Evolutionary conservation across 2,797 vertebrate species (phyloP), one percentile per base, ranked within the genome.

Genomic region (Saguinus oedipus): DNA sequence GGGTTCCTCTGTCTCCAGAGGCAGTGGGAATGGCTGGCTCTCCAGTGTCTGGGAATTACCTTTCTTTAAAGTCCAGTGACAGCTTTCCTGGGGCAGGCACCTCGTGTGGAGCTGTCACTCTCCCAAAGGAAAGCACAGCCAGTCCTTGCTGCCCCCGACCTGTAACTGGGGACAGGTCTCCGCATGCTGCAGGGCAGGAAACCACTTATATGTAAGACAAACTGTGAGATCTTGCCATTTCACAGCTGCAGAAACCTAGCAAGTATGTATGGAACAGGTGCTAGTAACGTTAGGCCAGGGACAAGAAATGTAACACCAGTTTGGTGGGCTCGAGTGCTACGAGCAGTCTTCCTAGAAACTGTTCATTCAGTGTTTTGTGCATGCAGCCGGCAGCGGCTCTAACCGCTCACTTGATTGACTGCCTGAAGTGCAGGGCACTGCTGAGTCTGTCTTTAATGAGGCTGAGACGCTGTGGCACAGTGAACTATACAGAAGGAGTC

Each of bases 301-400:
- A n/a, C 8, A 7, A 27, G 59, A 22, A 88, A 74, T 13, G 19
- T 19, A 27, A 90, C 48, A 39, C n/a, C 5, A 22, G 50, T 30
- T 5, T 55, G 42, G 39, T 3, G 1, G 68, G 8, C 11, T 9
- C 1, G 15, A 55, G 2, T 44, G 15, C 42, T 44, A 19, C 0
- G 15, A 30, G 74, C 20, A 55, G 72, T 7, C 48, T 86, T 48
- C n/a, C 1, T 4, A 20, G 61, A 64, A 84, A 27, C 10, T 8
- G 2, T 33, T 39, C 55, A 19, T 10, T 17, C 24, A 50, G 27
- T 10, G 3, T 24, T 22, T 9, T 22, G 72, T 1, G 30, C 24
- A 22, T 1, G 36, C 12, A 15, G 44, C 91, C 2, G 5, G 76
- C 42, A 33, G 39, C 17, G 92, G 80, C 70, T 78, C 36, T 24